Conservation (phyloP, 2,888 invertebrate genomes). For the Tipula unca region DNA sequence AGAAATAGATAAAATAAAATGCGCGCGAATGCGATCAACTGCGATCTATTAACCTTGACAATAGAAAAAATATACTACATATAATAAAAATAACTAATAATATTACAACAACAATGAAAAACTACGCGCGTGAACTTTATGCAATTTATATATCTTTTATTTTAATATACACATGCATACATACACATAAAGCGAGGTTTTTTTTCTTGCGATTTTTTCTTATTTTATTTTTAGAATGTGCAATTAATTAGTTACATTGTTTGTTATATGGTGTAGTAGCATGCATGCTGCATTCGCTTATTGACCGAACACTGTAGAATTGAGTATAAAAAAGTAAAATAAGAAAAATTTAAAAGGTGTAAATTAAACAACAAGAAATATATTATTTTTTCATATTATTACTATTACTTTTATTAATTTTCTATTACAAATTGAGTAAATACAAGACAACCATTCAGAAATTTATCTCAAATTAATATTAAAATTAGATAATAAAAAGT, state of each 20-base stretch:
- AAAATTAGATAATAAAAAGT: not conserved
- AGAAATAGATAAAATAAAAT: not conserved
- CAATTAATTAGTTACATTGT: not conserved
- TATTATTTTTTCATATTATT: not conserved
- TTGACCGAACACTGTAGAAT: not conserved
- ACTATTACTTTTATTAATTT: not conserved
- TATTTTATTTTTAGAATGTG: not conserved
- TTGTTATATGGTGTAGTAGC: not conserved
- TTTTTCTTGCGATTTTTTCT: not conserved
- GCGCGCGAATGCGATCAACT: slow-evolving; percentile 9
- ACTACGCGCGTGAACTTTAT: slow-evolving; percentile 16
- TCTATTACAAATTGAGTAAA: not conserved
- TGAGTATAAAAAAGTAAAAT: not conserved
- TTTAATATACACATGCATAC: too few relatives aligned
- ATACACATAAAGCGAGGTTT: not conserved
- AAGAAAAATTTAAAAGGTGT: not conserved
- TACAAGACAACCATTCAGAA: not conserved
- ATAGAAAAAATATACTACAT: not conserved
- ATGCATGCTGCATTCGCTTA: not conserved
- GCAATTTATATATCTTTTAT: not conserved
- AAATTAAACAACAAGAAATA: not conserved
- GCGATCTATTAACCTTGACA: slow-evolving; percentile 16
- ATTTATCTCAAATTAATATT: not conserved
- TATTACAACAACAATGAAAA: not conserved
- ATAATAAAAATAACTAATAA: not conserved